Base-by-base conservation (phyloP, 2,797 vertebrate genomes). In the Crenuchus spilurus region DNA sequence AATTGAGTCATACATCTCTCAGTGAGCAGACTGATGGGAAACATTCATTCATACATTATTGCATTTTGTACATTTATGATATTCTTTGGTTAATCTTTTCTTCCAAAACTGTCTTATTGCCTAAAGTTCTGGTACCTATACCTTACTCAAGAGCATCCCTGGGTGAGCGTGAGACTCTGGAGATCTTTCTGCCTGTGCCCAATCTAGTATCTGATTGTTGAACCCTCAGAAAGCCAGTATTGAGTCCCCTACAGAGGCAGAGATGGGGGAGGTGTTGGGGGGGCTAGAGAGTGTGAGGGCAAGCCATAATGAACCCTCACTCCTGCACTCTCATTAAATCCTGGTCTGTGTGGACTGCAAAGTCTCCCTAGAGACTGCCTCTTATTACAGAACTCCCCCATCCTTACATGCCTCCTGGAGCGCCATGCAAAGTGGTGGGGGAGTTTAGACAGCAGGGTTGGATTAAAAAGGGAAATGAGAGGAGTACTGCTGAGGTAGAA, bases 241-340 rank as follows among this genome's bases (percentile, higher is more conserved):
- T 68, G 65, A 52, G 73, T 51, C 67, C 78, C 18, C 75, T 74
- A 69, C 75, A 71, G 77, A 16, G 30, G 33, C 71, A n/a, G 22
- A 18, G 0, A 13, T 26, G 35, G 72, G 42, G 37, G 48, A 44
- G 22, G 52, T 26, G 24, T 28, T 44, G 60, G 3, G 37, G 24
- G 14, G 0, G 6, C 8, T 31, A 46, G 49, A 35, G 39, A n/a
- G 72, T 52, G 35, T 39, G 75, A 78, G 44, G 18, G 39, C 22
- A 5, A 54, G 37, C 51, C 26, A 35, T 82, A 83, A 82, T 84
- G 83, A 84, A 81, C 69, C 70, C 79, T 63, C 86, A 89, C 88
- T 90, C 44, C 79, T 78, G 82, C 86, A 87, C 85, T 44, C 90
- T 94, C 89, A 92, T 93, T 93, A 92, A 81, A 91, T 80, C 78